Evolutionary conservation across 2,113 vertebrate species (phyloP), one percentile per base, ranked within the genome.

Genomic region (Antigone vipio): DNA sequence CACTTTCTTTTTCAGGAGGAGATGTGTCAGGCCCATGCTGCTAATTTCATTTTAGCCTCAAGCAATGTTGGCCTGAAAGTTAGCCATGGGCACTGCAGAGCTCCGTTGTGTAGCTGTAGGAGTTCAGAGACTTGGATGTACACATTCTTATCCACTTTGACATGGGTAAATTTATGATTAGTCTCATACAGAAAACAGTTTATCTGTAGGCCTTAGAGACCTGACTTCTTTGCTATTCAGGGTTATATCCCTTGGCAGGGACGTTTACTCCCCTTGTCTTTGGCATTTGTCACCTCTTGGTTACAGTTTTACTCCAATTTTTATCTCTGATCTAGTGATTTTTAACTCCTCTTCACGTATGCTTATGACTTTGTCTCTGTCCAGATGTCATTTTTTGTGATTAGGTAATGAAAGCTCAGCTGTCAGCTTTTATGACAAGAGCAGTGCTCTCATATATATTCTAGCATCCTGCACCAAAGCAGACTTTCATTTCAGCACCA

Each of bases 401-500:
- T 91, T 94, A 80, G 69, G 73, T 93, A 96, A 92, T 95, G 94
- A 97, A 97, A 95, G 52, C 83, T 96, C 89, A 94, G 90, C 88
- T 97, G 79, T 72, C 82, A 94, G 75, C 81, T 97, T 98, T 97
- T 95, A 95, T 96, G 94, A 86, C 81, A 95, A 93, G 86, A 95
- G 78, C 87, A 97, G 64, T 62, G 56, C n/a, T 86, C 55, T 96
- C 76, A 42, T 93, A 89, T 85, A 69, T 92, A 89, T 97, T 97
- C 88, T 94, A 89, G 92, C 87, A 95, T 72, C 83, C 72, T 93
- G 62, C 74, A 95, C 97, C 95, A 97, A 97, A 96, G 93, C 58
- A 96, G 96, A 95, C 92, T 97, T 97, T 96, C 88, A 91, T 95
- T 98, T 95, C 82, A 93, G 40, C 76, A 71, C 85, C 72, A 50